Evolutionary conservation across 92 coral and sea anemone genomes (phyloP).

Genomic region (Muricea muricata): DNA sequence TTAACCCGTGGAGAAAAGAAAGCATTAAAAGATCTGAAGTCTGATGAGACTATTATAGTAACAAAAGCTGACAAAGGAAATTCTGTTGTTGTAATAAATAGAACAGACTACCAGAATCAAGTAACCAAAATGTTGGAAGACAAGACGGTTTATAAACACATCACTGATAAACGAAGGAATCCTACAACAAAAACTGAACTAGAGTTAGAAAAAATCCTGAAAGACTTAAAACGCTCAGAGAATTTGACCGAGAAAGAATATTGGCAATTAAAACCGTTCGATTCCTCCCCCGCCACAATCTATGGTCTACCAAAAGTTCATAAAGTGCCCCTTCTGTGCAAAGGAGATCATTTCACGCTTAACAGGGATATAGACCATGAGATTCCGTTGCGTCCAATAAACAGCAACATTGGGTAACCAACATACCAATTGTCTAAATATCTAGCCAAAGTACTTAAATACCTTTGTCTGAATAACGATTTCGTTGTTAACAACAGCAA

Average conservation of each 20-base stretch:
- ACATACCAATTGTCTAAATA: slow-evolving; percentile 27
- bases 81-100: slow-evolving; percentile 16
- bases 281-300: slow-evolving; percentile 18
- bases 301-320: slow-evolving; percentile 36
- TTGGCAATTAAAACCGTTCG: background rate
- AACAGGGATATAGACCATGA: background rate
- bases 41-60: slow-evolving; percentile 53
- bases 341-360: slow-evolving; percentile 12
- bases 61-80: slow-evolving; percentile 60
- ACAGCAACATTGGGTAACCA: slow-evolving; percentile 32
- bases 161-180: background rate
- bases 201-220: background rate
- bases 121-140: slow-evolving; percentile 26
- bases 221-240: background rate
- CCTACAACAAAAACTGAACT: slow-evolving; percentile 1
- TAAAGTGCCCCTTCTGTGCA: slow-evolving; percentile 1
- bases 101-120: background rate
- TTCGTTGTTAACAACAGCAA: slow-evolving; percentile 3
- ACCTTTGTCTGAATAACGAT: background rate
- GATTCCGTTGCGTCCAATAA: slow-evolving; percentile 32
- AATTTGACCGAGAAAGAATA: slow-evolving; percentile 2
- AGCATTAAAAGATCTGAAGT: slow-evolving; percentile 20
- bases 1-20: slow-evolving; percentile 47
- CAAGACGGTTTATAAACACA: background rate
- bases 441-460: slow-evolving; percentile 13